Base-by-base conservation (phyloP, 1,140 invertebrate species). In the Onthophagus taurus region DNA sequence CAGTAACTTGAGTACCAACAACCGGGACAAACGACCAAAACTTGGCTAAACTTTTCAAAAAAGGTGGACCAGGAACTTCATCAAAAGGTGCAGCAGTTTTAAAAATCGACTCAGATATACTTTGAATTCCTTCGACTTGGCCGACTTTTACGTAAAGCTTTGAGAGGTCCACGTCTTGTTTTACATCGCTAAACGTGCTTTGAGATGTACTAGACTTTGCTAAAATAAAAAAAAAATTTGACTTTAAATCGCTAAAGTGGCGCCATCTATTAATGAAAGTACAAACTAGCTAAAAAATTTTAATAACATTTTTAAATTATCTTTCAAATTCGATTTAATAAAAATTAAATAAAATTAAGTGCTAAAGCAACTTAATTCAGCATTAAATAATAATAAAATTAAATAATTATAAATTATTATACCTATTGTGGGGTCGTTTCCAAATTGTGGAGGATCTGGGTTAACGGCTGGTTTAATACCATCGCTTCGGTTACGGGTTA, bases 1-100 rank as follows among this genome's bases (percentile, higher is more conserved):
- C 71, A 49, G 75, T 75, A 45, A 79, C 52, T 66, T 78, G 76
- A 49, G 74, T 77, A 54, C 76, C 75, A 41, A 78, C 53, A 43
- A 75, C 59, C 14, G 76, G 75, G 44, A 79, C 58, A 58, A 75
- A 74, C 54, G 69, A 67, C 63, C 75, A 76, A 42, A 73, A 65
- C 48, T 66, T 73, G 5, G 75, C 69, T 47, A 75, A 65, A 18
- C 74, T 55, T 50, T 71, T 72, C 3, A 78, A 59, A 13, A 71
- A 58, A 20, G 64, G 66, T 0, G 78, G 78, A 3, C 78, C 76
- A 3, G 78, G 78, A 17, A 80, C 67, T 2, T 76, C 72, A 43
- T 78, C 74, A 52, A 78, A 78, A 1, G 56, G 35, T 9, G 31
- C 11, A 4, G 39, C 20, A 5, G 41, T 14, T 48, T 35, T 42